Evolutionary conservation across 2,888 invertebrate species (phyloP).

Genomic region (Morpho achilles): DNA sequence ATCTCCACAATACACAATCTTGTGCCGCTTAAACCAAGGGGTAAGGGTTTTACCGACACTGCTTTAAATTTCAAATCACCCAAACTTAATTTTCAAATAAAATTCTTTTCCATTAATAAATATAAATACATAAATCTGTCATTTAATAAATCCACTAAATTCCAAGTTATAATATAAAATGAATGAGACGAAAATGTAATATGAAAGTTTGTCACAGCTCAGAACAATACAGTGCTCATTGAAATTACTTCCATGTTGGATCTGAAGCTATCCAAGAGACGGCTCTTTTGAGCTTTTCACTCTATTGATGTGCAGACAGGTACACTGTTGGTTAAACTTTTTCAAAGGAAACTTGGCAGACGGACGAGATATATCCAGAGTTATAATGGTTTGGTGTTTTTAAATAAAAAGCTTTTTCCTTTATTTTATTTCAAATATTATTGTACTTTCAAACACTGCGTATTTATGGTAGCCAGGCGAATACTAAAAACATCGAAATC

Average conservation of each 20-base stretch:
- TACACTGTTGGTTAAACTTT: conserved; percentile 55
- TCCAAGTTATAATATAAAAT: background rate
- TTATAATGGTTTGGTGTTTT: conserved; percentile 4
- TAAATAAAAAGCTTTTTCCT: background rate
- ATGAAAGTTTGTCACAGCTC: conserved; percentile 28
- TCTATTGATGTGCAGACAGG: conserved; percentile 55
- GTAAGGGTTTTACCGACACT: too few species aligned
- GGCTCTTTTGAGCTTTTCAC: conserved; percentile 41
- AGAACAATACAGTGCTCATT: conserved; percentile 33
- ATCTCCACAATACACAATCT: too few species aligned
- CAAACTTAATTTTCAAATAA: too few species aligned
- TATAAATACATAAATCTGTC: too few species aligned
- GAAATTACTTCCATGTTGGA: conserved; percentile 30
- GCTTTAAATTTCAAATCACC: too few species aligned
- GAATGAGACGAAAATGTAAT: background rate
- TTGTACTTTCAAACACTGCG: too few species aligned
- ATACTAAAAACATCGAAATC: too few species aligned
- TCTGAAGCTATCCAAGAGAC: conserved; percentile 33
- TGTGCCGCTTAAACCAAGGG: too few species aligned
- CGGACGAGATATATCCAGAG: conserved; percentile 27
- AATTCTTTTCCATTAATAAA: too few species aligned
- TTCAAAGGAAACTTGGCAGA: conserved; percentile 69
- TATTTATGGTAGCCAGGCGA: too few species aligned
- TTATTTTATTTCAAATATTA: too few species aligned
- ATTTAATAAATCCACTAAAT: background rate